Evolutionary conservation across 2,888 invertebrate genomes (phyloP).

Genomic region (Himalopsyche tibetana): DNA sequence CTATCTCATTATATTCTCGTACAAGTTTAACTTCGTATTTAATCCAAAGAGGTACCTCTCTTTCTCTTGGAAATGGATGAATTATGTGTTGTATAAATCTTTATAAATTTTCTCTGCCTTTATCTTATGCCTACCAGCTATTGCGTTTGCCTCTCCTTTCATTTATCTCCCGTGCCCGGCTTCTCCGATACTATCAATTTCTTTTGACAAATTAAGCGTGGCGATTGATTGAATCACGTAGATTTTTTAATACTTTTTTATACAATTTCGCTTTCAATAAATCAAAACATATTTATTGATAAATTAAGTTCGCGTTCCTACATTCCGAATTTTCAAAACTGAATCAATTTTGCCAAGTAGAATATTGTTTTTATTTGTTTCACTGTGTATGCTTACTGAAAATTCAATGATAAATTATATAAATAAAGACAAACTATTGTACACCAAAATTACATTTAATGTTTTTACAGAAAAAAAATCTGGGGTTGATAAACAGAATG

Average conservation of each 20-base stretch:
- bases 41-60: not conserved
- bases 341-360: too few species aligned
- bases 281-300: not conserved
- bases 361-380: too few species aligned
- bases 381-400: too few species aligned
- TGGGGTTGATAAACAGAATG: too few species aligned
- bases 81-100: conserved; percentile 20
- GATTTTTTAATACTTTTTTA: conserved; percentile 1
- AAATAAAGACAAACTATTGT: too few species aligned
- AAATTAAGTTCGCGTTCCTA: not conserved
- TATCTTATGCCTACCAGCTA: conserved; percentile 5
- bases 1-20: not conserved
- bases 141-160: conserved; percentile 1
- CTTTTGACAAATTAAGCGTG: conserved; percentile 46
- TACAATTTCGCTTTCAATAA: not conserved
- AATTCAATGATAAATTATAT: too few species aligned
- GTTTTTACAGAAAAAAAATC: too few species aligned
- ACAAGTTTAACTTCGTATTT: conserved; percentile 15
- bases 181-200: conserved; percentile 27
- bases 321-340: not conserved
- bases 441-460: too few species aligned
- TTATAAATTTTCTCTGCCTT: conserved; percentile 9
- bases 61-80: conserved; percentile 22
- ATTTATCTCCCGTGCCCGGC: not conserved
- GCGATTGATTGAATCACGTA: conserved; percentile 41